Evolutionary conservation across 2,113 vertebrate species (phyloP).

Genomic region (Pterocles burchelli): DNA sequence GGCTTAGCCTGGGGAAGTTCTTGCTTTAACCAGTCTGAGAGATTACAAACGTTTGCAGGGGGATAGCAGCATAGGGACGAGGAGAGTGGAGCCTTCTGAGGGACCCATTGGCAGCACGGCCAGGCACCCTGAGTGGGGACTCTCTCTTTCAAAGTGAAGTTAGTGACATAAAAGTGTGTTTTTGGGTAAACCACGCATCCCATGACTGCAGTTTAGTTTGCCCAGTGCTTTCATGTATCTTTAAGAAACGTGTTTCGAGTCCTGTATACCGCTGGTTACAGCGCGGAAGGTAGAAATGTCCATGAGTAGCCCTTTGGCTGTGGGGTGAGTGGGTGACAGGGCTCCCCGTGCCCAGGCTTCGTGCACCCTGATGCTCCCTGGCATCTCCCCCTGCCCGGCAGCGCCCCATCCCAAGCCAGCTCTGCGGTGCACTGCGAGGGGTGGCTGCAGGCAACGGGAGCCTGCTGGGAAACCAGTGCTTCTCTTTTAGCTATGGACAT

Average conservation of each 20-base stretch:
- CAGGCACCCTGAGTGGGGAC: background rate
- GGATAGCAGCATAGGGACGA: rapidly evolving
- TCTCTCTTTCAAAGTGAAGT: background rate
- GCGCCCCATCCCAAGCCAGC: rapidly evolving
- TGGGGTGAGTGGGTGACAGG: background rate
- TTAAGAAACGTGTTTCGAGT: background rate
- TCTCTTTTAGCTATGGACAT: background rate
- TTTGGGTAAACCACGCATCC: background rate
- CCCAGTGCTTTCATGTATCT: background rate
- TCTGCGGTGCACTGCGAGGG: rapidly evolving
- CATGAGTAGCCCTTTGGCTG: background rate
- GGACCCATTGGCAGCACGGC: rapidly evolving
- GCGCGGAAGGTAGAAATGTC: background rate
- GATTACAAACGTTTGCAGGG: background rate
- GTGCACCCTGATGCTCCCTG: rapidly evolving
- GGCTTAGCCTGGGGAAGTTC: background rate
- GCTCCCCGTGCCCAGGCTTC: background rate
- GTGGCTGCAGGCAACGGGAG: background rate
- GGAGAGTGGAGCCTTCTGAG: slow-evolving; percentile 16
- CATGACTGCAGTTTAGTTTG: background rate
- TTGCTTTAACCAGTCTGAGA: background rate
- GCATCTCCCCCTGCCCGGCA: background rate
- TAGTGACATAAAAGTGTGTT: background rate
- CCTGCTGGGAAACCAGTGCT: background rate
- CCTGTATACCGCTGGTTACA: background rate